phyloP scores from a whole-genome alignment of 2,113 vertebrate genomes.

The Pyxicephalus adspersus region DNA sequence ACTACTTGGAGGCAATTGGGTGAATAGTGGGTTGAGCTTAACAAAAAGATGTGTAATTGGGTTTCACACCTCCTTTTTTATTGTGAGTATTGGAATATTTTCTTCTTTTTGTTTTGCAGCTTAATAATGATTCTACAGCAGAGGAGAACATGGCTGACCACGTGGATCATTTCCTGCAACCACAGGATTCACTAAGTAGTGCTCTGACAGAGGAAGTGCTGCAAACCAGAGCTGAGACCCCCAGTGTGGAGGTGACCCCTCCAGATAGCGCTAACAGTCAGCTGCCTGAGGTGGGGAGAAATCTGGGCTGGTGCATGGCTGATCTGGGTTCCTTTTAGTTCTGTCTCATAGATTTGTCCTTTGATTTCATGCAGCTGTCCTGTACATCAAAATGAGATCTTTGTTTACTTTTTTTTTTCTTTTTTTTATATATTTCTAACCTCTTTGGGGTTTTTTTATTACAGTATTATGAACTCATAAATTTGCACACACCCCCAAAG shows the following conservation, averaged over 20 bases:
- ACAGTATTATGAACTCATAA: conserved; percentile 12
- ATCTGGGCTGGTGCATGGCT: conserved; percentile 86
- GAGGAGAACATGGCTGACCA: conserved; percentile 86
- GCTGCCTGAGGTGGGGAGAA: conserved; percentile 98
- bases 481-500: conserved; percentile 65
- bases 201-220: conserved; percentile 83
- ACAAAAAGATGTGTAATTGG: too few relatives aligned
- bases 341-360: conserved; percentile 60
- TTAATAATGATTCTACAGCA: conserved; percentile 84
- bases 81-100: conserved; percentile 26
- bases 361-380: conserved; percentile 62
- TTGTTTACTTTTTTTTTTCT: conserved; percentile 57
- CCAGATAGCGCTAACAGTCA: conserved; percentile 95
- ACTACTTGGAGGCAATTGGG: too few relatives aligned
- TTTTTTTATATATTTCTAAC: conserved; percentile 80
- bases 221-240: conserved; percentile 83
- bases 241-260: conserved; percentile 85
- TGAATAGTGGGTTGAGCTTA: too few relatives aligned
- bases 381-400: conserved; percentile 65
- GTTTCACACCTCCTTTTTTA: background rate
- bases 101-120: conserved; percentile 66
- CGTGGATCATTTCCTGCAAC: conserved; percentile 86
- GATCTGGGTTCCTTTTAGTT: conserved; percentile 83
- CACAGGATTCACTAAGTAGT: conserved; percentile 89
- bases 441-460: conserved; percentile 66